Conservation (phyloP, 2,888 invertebrate species). For the Cordilura impudica region DNA sequence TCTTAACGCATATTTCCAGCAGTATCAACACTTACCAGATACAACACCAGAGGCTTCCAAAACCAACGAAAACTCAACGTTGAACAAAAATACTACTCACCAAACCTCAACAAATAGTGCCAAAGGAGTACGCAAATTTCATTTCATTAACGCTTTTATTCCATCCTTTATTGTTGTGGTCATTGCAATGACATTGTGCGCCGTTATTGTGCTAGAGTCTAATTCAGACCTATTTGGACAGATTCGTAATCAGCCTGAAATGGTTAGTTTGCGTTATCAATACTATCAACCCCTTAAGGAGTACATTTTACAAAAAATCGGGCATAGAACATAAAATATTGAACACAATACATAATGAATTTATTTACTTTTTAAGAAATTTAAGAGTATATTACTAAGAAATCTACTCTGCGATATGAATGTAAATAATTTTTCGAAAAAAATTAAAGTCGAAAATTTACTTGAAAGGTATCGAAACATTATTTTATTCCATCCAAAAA, state of each 20-base stretch:
- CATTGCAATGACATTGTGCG: constrained; percentile 83
- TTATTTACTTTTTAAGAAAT: too few species aligned
- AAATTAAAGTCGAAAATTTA: too few species aligned
- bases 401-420: too few species aligned
- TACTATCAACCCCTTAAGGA: constrained; percentile 92
- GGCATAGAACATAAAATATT: constrained; percentile 66
- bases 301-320: constrained; percentile 71
- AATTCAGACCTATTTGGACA: constrained; percentile 85
- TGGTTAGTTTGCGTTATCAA: constrained; percentile 85
- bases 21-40: constrained; percentile 61
- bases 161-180: constrained; percentile 88
- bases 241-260: constrained; percentile 87
- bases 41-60: constrained; percentile 58
- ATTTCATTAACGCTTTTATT: constrained; percentile 85
- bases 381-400: too few species aligned
- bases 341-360: too few species aligned
- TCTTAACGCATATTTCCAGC: constrained; percentile 10
- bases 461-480: too few species aligned
- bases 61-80: constrained; percentile 65
- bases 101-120: constrained; percentile 72
- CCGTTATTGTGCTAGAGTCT: constrained; percentile 87
- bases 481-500: too few species aligned
- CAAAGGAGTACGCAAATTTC: constrained; percentile 80
- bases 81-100: constrained; percentile 60
- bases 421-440: too few species aligned